A percentile compares a stretch with the other conserved stretches of the same genome.
phyloP scores from a whole-genome alignment of 2,888 invertebrate species.

The Heliconius charithonia region DNA sequence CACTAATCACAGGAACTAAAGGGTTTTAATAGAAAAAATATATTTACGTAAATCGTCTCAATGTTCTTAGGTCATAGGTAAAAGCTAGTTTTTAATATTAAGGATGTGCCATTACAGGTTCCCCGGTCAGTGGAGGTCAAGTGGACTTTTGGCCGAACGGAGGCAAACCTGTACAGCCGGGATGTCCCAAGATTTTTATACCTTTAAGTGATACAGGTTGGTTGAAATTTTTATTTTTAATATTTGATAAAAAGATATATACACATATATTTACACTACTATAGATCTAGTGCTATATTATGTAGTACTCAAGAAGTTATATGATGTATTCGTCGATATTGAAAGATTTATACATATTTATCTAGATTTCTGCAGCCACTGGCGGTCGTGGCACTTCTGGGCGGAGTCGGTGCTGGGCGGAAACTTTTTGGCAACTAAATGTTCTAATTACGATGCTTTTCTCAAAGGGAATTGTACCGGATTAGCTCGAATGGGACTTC shows the following conservation, averaged over 20 bases:
- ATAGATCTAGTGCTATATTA: too few species aligned
- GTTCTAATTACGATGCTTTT: constrained; percentile 46
- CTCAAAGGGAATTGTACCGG: constrained; percentile 25
- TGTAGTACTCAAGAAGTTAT: too few species aligned
- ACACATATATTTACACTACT: too few species aligned
- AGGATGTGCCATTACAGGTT: constrained; percentile 1
- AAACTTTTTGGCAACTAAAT: constrained; percentile 63
- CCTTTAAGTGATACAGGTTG: constrained; percentile 56
- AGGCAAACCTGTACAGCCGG: constrained; percentile 76
- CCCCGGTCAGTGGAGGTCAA: constrained; percentile 57
- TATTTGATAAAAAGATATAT: too few species aligned
- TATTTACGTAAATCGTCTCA: too few species aligned
- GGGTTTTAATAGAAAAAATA: too few species aligned
- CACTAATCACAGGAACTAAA: too few species aligned
- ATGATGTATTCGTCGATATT: too few species aligned
- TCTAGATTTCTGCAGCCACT: constrained; percentile 80
- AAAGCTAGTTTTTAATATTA: too few species aligned
- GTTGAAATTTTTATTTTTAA: background rate
- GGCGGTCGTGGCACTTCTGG: constrained; percentile 77
- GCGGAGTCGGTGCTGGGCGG: constrained; percentile 72
- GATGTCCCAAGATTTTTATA: constrained; percentile 59
- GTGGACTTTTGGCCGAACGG: constrained; percentile 80
- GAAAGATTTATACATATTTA: constrained; percentile 1
- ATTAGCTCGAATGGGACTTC: constrained; percentile 31
- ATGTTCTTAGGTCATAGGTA: too few species aligned